phyloP scores from a whole-genome alignment of 1,140 invertebrate genomes.

The Heliconius hermathena region DNA sequence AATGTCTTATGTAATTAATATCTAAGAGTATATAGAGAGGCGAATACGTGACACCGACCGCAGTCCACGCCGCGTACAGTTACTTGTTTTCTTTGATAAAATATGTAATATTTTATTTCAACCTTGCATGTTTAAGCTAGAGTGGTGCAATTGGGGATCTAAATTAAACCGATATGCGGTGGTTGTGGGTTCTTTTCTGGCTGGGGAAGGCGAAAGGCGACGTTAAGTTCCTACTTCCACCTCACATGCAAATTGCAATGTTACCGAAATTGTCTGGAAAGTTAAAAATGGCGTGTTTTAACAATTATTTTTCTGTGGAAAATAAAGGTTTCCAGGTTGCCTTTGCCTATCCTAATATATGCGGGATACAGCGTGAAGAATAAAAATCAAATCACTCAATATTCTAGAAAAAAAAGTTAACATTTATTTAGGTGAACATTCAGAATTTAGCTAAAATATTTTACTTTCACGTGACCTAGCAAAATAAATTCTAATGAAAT shows the following conservation, averaged over 20 bases:
- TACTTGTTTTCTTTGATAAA: slow-evolving; percentile 2
- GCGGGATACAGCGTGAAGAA: no score
- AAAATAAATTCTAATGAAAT: not conserved
- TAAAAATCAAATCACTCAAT: no score
- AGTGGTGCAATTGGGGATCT: not conserved
- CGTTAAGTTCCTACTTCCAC: no score
- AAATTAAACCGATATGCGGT: not conserved
- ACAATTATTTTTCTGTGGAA: no score
- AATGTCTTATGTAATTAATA: slow-evolving; percentile 26
- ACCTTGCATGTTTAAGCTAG: not conserved
- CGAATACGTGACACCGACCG: not conserved
- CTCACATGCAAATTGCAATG: no score
- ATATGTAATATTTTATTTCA: not conserved
- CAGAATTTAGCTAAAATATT: not conserved
- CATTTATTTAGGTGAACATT: no score
- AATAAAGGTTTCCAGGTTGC: no score
- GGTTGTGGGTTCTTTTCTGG: not conserved
- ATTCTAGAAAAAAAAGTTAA: no score
- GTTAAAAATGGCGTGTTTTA: no score
- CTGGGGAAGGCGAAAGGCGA: no score
- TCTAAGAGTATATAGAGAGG: not conserved
- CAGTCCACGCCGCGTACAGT: not conserved
- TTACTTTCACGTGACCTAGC: not conserved
- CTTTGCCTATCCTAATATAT: no score
- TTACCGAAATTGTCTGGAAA: no score